Evolutionary conservation across 1,140 invertebrate genomes (phyloP).

Genomic region (Venustaconcha ellipsiformis): DNA sequence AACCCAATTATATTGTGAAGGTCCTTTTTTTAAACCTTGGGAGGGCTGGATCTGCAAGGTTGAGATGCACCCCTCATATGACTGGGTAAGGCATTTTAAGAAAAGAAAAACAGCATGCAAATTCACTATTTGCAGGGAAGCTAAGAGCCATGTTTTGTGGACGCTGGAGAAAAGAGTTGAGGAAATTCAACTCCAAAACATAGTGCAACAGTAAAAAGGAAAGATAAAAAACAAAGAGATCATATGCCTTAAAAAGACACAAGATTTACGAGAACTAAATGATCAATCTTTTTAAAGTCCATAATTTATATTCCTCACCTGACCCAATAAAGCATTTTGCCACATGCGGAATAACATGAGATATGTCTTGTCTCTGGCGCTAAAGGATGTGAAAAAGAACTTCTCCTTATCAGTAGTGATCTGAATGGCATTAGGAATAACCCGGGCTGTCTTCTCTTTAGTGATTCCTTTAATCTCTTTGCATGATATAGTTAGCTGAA

Average conservation of each 20-base stretch:
- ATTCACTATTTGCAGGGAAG: background rate
- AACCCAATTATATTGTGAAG: background rate
- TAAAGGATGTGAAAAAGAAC: conserved; percentile 94
- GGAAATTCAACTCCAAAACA: background rate
- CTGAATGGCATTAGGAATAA: conserved; percentile 95
- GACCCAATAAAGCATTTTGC: conserved; percentile 94
- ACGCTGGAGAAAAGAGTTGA: background rate
- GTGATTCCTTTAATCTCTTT: conserved; percentile 92
- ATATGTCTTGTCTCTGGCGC: conserved; percentile 91
- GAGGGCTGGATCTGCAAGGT: no score
- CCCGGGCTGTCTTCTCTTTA: conserved; percentile 91
- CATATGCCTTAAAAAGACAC: background rate
- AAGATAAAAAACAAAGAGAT: background rate
- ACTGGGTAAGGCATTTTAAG: no score
- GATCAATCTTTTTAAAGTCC: background rate
- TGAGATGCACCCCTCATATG: no score
- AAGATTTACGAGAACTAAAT: background rate
- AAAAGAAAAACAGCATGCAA: background rate
- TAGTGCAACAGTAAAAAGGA: background rate
- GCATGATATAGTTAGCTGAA: conserved; percentile 76
- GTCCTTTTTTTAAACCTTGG: background rate
- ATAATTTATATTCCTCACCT: conserved; percentile 71
- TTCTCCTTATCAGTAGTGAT: conserved; percentile 86
- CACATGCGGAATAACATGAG: conserved; percentile 95
- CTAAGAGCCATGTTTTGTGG: background rate